A percentile compares a stretch with the other conserved stretches of the same genome.
Conservation (phyloP, 2,888 invertebrate species). For the Chloroclysta siterata region DNA sequence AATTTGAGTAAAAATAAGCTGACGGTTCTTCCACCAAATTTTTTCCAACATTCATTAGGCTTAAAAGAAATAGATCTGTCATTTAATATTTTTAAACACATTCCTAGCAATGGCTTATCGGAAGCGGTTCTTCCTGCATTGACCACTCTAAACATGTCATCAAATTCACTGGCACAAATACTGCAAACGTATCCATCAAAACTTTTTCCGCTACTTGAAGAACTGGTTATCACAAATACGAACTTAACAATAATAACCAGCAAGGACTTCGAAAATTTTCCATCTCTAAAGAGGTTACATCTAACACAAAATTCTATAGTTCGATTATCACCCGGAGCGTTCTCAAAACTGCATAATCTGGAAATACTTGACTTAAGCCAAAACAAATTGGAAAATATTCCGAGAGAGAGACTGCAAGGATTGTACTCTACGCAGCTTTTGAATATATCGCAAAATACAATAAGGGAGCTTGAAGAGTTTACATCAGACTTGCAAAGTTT, state of each 20-base stretch:
- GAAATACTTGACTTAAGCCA: slow-evolving; percentile 91
- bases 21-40: slow-evolving; percentile 91
- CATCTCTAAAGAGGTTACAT: slow-evolving; percentile 90
- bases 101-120: slow-evolving; percentile 91
- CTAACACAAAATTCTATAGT: slow-evolving; percentile 90
- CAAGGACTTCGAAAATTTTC: slow-evolving; percentile 93
- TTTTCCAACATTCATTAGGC: slow-evolving; percentile 89
- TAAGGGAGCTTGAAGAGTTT: slow-evolving; percentile 93
- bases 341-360: slow-evolving; percentile 90
- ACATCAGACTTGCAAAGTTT: slow-evolving; percentile 90
- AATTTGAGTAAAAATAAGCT: slow-evolving; percentile 91
- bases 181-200: slow-evolving; percentile 89
- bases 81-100: slow-evolving; percentile 90
- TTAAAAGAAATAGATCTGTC: slow-evolving; percentile 91
- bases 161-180: slow-evolving; percentile 91
- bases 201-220: slow-evolving; percentile 91
- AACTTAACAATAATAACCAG: slow-evolving; percentile 93
- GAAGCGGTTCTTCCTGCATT: slow-evolving; percentile 89
- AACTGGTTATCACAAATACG: slow-evolving; percentile 91
- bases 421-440: slow-evolving; percentile 89
- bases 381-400: slow-evolving; percentile 92
- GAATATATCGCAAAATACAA: slow-evolving; percentile 93
- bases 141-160: slow-evolving; percentile 92
- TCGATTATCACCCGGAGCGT: slow-evolving; percentile 93
- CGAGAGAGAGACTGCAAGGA: slow-evolving; percentile 93